Evolutionary conservation across 30 jellyfish, hydroid and myxozoan genomes (phyloP).

Genomic region (Aurelia sp.): DNA sequence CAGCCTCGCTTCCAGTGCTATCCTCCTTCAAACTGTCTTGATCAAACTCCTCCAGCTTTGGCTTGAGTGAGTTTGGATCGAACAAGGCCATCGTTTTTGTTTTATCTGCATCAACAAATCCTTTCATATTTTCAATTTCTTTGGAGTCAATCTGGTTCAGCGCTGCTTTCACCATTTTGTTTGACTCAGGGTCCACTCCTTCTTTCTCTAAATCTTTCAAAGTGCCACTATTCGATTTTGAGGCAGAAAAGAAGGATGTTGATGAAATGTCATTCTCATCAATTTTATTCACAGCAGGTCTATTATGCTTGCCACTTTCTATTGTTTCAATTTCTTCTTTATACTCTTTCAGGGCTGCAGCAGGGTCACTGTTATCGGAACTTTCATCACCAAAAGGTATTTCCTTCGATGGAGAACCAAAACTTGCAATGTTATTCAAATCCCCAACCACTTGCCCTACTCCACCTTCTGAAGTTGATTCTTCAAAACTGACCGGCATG

Average conservation of each 20-base stretch:
- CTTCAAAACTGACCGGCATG: slow-evolving; percentile 31
- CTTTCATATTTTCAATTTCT: slow-evolving; percentile 35
- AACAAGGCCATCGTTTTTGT: slow-evolving; percentile 54
- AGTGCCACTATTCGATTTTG: slow-evolving; percentile 19
- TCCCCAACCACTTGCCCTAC: slow-evolving; percentile 54
- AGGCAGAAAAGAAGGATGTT: slow-evolving; percentile 66
- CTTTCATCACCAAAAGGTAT: slow-evolving; percentile 4
- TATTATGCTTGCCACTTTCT: not conserved
- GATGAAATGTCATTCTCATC: slow-evolving; percentile 68
- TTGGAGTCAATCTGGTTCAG: slow-evolving; percentile 31
- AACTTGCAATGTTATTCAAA: slow-evolving; percentile 49
- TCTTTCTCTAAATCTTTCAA: slow-evolving; percentile 17
- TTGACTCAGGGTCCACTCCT: slow-evolving; percentile 42
- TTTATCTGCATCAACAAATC: slow-evolving; percentile 37
- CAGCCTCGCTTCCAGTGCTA: not conserved
- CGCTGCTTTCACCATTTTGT: slow-evolving; percentile 29
- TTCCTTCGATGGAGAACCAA: slow-evolving; percentile 35
- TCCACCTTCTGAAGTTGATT: slow-evolving; percentile 21
- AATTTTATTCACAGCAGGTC: slow-evolving; percentile 27
- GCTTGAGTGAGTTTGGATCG: slow-evolving; percentile 43
- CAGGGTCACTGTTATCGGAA: slow-evolving; percentile 2
- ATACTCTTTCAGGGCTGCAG: slow-evolving; percentile 17
- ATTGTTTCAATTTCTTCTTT: not conserved
- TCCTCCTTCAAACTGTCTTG: not conserved
- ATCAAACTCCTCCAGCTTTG: slow-evolving; percentile 60